phyloP scores from a whole-genome alignment of 1,140 invertebrate species.

The Drosophila parabipectinata region DNA sequence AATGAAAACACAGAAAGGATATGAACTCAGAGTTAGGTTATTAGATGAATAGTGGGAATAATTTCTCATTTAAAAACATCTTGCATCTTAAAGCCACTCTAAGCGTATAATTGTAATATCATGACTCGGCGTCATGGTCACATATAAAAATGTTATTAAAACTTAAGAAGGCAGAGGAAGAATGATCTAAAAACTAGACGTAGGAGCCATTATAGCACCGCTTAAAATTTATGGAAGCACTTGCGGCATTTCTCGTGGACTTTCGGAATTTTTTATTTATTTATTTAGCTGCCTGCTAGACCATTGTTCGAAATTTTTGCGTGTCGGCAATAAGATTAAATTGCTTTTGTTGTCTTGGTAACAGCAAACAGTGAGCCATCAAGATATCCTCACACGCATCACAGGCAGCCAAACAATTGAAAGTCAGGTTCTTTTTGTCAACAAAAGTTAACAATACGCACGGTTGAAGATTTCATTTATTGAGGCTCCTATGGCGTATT shows the following conservation, averaged over 20 bases:
- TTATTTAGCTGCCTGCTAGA: slow-evolving; percentile 13
- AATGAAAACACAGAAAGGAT: background rate
- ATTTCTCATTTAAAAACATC: slow-evolving; percentile 22
- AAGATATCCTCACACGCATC: slow-evolving; percentile 14
- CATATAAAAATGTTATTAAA: slow-evolving; percentile 69
- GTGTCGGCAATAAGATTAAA: slow-evolving; percentile 63
- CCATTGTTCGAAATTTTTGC: slow-evolving; percentile 43
- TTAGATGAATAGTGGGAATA: slow-evolving; percentile 7
- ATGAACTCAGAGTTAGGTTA: background rate
- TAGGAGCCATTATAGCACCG: slow-evolving; percentile 72
- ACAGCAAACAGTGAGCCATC: slow-evolving; percentile 21
- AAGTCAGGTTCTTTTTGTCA: slow-evolving; percentile 36
- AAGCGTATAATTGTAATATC: slow-evolving; percentile 75
- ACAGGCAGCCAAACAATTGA: slow-evolving; percentile 38
- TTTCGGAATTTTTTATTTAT: slow-evolving; percentile 27
- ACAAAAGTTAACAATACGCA: slow-evolving; percentile 41
- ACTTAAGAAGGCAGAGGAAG: slow-evolving; percentile 15
- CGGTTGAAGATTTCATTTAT: slow-evolving; percentile 38
- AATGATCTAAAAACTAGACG: slow-evolving; percentile 53
- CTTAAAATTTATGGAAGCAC: slow-evolving; percentile 77
- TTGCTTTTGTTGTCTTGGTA: slow-evolving; percentile 27
- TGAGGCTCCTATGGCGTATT: slow-evolving; percentile 16
- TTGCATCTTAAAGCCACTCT: slow-evolving; percentile 34
- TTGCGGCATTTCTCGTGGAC: slow-evolving; percentile 53
- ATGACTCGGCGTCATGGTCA: slow-evolving; percentile 59